Evolutionary conservation across 2,113 vertebrate species (phyloP).

Genomic region (Oryzias celebensis): DNA sequence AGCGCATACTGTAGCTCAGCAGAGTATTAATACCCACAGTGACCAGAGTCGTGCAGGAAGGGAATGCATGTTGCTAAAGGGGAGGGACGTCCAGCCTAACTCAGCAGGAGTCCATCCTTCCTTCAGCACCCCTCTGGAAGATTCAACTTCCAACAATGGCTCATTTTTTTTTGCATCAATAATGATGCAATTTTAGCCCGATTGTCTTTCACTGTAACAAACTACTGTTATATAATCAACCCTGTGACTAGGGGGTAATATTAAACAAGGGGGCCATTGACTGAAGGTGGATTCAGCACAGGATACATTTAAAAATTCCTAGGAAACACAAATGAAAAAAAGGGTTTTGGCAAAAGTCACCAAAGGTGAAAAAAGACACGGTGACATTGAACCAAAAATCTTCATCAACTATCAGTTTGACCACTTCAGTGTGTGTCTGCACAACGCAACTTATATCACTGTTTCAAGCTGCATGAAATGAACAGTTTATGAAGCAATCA

Average conservation of each 20-base stretch:
- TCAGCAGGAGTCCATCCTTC: constrained; percentile 37
- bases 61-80: constrained; percentile 31
- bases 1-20: constrained; percentile 60
- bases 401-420: constrained; percentile 6
- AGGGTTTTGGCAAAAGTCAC: not conserved
- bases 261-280: constrained; percentile 30
- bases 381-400: constrained; percentile 5
- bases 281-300: constrained; percentile 21
- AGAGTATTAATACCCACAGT: constrained; percentile 77
- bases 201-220: constrained; percentile 2
- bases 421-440: not conserved
- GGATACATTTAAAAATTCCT: not conserved
- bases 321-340: constrained; percentile 12
- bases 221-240: constrained; percentile 22
- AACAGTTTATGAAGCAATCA: constrained; percentile 42
- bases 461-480: constrained; percentile 34
- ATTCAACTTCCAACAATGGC: constrained; percentile 34
- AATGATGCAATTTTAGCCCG: constrained; percentile 34
- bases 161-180: not conserved
- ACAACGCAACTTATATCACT: constrained; percentile 4
- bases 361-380: not conserved
- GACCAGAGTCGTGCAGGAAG: constrained; percentile 64
- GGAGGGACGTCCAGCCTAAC: constrained; percentile 29
- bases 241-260: not conserved
- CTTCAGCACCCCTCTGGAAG: constrained; percentile 37